These are phyloP conservation scores for Lycia hirtaria DNA, from an alignment of 2,888 invertebrate genomes.

Conservation along the genomic window DNA sequence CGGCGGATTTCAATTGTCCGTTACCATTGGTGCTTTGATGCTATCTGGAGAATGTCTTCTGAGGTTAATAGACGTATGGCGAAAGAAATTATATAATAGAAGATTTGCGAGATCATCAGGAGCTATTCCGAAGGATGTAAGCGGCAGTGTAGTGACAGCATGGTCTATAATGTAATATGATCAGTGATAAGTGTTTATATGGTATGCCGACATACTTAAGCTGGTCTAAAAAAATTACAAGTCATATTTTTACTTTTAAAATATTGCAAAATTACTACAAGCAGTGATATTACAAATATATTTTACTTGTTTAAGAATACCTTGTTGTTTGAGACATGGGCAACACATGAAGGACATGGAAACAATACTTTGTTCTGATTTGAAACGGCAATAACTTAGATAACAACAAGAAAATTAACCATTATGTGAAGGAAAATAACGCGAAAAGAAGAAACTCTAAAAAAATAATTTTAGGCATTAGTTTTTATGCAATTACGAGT, in stretches of 20 bases:
- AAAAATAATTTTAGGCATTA: no score
- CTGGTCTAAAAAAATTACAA: neutral
- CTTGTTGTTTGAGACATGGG: no score
- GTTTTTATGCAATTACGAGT: no score
- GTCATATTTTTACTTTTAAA: neutral
- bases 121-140: slow-evolving; percentile 8
- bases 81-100: slow-evolving; percentile 42
- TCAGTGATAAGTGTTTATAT: slow-evolving; percentile 5
- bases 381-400: no score
- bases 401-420: no score
- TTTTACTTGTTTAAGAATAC: no score
- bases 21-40: slow-evolving; percentile 56
- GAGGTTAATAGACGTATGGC: slow-evolving; percentile 54
- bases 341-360: no score
- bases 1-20: slow-evolving; percentile 64
- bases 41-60: slow-evolving; percentile 55
- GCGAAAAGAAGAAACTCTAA: no score
- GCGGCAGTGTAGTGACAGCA: slow-evolving; percentile 12
- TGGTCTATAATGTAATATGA: neutral
- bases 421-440: no score
- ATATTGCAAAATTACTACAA: no score
- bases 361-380: no score
- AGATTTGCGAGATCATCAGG: slow-evolving; percentile 24
- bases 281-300: no score
- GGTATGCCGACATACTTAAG: neutral